phyloP scores from a whole-genome alignment of 1,140 invertebrate species.

The Pomacea maculata region DNA sequence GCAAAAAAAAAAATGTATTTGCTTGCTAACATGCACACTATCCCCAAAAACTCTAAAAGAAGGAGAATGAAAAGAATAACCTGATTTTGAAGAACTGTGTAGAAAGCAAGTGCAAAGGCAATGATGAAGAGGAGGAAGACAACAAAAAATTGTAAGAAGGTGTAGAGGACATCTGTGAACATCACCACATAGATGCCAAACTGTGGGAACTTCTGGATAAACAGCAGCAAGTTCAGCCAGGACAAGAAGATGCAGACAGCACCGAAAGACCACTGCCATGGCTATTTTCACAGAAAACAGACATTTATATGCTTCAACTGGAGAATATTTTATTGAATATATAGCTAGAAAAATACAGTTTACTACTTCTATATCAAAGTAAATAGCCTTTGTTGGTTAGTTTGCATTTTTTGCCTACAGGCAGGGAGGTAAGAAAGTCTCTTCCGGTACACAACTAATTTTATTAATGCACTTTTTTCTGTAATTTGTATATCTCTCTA shows the following conservation, averaged over 20 bases:
- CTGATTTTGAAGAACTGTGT: conserved; percentile 65
- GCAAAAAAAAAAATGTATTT: too few species aligned
- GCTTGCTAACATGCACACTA: too few species aligned
- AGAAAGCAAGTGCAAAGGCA: conserved; percentile 69
- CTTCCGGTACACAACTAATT: too few species aligned
- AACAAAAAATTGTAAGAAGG: conserved; percentile 68
- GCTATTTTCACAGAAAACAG: conserved; percentile 48
- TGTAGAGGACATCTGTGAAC: conserved; percentile 69
- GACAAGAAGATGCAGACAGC: conserved; percentile 66
- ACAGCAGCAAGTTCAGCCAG: conserved; percentile 69
- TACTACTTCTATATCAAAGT: too few species aligned
- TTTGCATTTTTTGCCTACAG: too few species aligned
- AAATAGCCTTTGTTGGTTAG: not conserved
- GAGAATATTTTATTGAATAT: not conserved
- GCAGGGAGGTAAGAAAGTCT: too few species aligned
- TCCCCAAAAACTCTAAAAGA: too few species aligned
- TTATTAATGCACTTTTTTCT: too few species aligned
- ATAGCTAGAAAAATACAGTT: not conserved
- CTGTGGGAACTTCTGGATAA: conserved; percentile 67
- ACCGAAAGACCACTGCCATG: conserved; percentile 70
- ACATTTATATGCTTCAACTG: not conserved
- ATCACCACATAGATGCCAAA: conserved; percentile 72
- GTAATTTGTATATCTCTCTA: too few species aligned
- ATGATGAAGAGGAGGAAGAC: conserved; percentile 70
- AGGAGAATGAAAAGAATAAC: conserved; percentile 37